phyloP scores from a whole-genome alignment of 2,797 vertebrate species.

The Argya squamiceps region DNA sequence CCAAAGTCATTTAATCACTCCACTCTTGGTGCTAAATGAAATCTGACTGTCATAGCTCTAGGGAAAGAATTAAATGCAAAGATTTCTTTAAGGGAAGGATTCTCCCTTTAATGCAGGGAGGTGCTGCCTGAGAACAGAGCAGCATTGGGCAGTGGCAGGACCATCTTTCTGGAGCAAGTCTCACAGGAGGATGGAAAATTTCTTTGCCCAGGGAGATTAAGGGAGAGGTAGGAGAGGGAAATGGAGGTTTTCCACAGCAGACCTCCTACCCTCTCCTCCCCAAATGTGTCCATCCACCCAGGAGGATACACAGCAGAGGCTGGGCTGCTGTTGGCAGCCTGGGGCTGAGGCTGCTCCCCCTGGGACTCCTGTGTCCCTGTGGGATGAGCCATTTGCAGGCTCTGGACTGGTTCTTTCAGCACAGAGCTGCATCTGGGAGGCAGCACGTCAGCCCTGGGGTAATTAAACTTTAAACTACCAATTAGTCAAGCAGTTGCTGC shows the following conservation, averaged over 20 bases:
- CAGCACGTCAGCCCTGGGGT: slow-evolving; percentile 16
- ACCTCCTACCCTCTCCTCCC: background rate
- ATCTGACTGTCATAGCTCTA: background rate
- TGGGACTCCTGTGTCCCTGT: rapidly evolving
- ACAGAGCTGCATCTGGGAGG: background rate
- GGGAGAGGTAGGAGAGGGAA: background rate
- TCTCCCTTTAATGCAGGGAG: background rate
- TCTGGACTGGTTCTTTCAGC: background rate
- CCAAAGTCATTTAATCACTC: background rate
- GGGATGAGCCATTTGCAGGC: background rate
- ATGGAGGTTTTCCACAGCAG: background rate
- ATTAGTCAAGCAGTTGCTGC: slow-evolving; percentile 74
- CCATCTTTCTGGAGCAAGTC: background rate
- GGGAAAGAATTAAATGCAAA: background rate
- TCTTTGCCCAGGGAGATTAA: background rate
- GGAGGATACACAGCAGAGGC: background rate
- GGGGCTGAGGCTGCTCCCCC: background rate
- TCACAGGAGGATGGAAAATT: background rate
- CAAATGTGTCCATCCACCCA: rapidly evolving
- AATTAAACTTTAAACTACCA: slow-evolving; percentile 77
- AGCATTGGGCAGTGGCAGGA: background rate
- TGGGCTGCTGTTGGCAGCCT: background rate
- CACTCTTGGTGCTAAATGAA: background rate
- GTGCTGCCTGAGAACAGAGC: background rate
- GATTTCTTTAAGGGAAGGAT: background rate